Evolutionary conservation across 2,888 invertebrate species (phyloP).

Genomic region (Cordilura impudica): DNA sequence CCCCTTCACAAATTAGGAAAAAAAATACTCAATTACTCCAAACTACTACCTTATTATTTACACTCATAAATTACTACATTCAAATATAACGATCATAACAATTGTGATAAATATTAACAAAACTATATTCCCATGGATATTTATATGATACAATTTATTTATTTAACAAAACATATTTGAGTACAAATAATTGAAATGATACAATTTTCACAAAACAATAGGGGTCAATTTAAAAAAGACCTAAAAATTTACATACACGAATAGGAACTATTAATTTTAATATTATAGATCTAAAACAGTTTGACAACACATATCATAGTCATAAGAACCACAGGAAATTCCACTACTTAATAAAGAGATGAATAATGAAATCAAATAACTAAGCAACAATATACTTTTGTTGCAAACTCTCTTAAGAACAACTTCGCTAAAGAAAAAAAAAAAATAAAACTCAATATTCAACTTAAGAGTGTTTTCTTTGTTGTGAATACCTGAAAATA

Average conservation of each 20-base stretch:
- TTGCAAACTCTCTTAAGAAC: neutral
- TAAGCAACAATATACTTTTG: neutral
- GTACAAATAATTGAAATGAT: constrained; percentile 17
- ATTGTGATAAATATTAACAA: neutral
- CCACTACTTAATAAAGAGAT: neutral
- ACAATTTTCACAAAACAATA: constrained; percentile 38
- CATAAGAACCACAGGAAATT: constrained; percentile 20
- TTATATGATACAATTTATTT: neutral
- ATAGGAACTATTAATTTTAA: constrained; percentile 24
- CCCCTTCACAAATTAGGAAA: neutral
- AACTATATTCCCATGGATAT: neutral
- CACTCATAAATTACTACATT: neutral
- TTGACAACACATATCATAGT: constrained; percentile 38
- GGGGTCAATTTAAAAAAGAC: constrained; percentile 53
- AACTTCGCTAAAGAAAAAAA: constrained; percentile 1
- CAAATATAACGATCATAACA: neutral
- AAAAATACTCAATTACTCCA: neutral
- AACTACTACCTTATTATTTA: constrained; percentile 28
- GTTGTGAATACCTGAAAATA: neutral
- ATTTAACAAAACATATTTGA: constrained; percentile 13
- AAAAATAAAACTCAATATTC: neutral
- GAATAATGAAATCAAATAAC: neutral
- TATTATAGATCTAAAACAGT: constrained; percentile 30
- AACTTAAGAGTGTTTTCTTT: constrained; percentile 5
- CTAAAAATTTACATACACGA: neutral